Percentiles rank a stretch among this genome's conserved stretches.
These are phyloP conservation scores for Charadrius vociferus DNA, from an alignment of 2,113 vertebrate genomes.

Conservation along the genomic window DNA sequence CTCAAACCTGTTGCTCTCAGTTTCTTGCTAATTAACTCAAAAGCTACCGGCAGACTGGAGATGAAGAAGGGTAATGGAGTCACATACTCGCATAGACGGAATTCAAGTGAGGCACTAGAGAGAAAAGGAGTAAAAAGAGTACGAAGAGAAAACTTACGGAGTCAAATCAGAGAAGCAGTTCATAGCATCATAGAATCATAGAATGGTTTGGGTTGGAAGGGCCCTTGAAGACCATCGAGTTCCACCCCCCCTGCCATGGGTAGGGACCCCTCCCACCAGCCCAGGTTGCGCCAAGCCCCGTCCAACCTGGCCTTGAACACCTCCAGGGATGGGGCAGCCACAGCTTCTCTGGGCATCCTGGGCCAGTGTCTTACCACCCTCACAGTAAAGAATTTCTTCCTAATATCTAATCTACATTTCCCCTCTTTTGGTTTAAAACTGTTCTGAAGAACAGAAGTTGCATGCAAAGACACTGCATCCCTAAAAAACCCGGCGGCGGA, in stretches of 20 bases:
- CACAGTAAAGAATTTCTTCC: not conserved
- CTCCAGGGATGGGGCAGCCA: not conserved
- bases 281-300: not conserved
- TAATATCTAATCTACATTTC: not conserved
- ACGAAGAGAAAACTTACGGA: not conserved
- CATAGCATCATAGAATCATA: not conserved
- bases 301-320: not conserved
- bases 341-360: not conserved
- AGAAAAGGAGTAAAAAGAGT: not conserved
- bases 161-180: not conserved
- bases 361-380: not conserved
- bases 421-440: not conserved
- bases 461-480: not conserved
- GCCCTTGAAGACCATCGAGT: not conserved
- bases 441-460: not conserved
- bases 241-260: not conserved
- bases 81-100: not conserved
- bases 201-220: not conserved
- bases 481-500: not conserved
- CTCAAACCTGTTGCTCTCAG: conserved; percentile 10
- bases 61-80: not conserved
- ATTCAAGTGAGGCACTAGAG: not conserved
- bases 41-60: not conserved
- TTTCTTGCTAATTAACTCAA: not conserved
- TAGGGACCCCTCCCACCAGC: not conserved